Conservation (phyloP, 2,113 vertebrate genomes). For the Saguinus midas region DNA sequence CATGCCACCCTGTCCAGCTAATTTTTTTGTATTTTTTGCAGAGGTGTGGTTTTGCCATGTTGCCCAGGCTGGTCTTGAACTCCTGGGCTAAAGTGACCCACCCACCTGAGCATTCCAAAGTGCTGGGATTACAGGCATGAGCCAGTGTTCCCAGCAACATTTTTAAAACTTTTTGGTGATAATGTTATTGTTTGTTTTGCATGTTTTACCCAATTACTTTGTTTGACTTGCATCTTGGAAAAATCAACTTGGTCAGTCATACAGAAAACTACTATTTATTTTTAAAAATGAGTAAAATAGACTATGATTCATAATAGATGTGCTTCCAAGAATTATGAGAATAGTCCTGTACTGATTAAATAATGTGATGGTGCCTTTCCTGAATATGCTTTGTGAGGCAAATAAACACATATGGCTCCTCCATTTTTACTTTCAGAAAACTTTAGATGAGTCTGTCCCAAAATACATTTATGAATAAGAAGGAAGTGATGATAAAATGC, state of each 20-base stretch:
- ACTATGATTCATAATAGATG: neutral
- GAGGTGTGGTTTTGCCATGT: too few species aligned
- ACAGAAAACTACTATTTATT: slow-evolving; percentile 19
- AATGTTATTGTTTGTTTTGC: neutral
- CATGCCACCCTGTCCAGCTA: too few species aligned
- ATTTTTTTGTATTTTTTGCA: too few species aligned
- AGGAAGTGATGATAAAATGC: slow-evolving; percentile 30
- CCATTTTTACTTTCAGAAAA: slow-evolving; percentile 34
- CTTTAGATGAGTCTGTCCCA: neutral
- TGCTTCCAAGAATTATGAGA: neutral
- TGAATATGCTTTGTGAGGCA: neutral
- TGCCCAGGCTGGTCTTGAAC: too few species aligned
- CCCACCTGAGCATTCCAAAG: too few species aligned
- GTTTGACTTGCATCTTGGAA: neutral
- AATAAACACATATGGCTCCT: neutral
- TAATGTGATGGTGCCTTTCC: neutral
- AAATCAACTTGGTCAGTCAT: neutral
- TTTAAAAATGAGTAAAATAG: neutral
- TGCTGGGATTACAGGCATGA: too few species aligned
- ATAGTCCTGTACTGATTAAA: neutral
- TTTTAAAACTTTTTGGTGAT: too few species aligned
- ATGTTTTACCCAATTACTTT: neutral
- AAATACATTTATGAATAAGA: slow-evolving; percentile 44
- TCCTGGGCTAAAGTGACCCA: too few species aligned
- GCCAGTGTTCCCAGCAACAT: too few species aligned